Evolutionary conservation across 2,113 vertebrate genomes (phyloP), one percentile per base, ranked within the genome.

Genomic region (Petromus typicus): DNA sequence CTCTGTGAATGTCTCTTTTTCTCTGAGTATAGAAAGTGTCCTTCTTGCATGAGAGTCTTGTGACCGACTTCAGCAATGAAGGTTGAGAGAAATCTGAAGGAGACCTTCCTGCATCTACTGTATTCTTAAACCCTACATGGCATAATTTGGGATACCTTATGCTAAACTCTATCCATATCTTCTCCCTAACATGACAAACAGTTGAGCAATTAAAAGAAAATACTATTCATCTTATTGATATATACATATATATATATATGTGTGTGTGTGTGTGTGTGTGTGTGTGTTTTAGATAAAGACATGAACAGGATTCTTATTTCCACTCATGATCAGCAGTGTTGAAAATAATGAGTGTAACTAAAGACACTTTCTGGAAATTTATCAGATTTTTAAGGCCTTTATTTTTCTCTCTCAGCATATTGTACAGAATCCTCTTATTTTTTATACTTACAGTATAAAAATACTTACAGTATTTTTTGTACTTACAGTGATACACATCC

Each of bases 331-430:
- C 37, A 87, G 48, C 83, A 80, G 67, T 12, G 3, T 91, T 79
- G 73, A 83, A 89, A 71, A 30, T 37, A 4, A 17, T 8, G 10
- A 95, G n/a, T 93, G n/a, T 76, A 37, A 20, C 91, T 93, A 69
- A 59, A 93, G 80, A 25, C 7, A 64, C 79, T 95, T 95, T 56
- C 66, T 25, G 32, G 82, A 90, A 75, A 6, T 0, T 27, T 94
- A 51, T 30, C 85, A 66, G 97, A 37, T 97, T 97, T 96, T 97
- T 96, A 86, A 43, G 69, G 59, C 76, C 63, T 59, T 86, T 8
- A 83, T 95, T 97, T 90, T 27, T 95, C 87, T 95, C n/a, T 92
- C 75, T 84, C 90, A 67, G 63, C 45, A 34, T 45, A 67, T 75
- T 81, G 93, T 57, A 71, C 30, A 92, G 81, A 67, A 78, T 51